These are phyloP conservation scores for Phallusia fumigata DNA, from an alignment of 23 tunicate genomes.

Conservation along the genomic window DNA sequence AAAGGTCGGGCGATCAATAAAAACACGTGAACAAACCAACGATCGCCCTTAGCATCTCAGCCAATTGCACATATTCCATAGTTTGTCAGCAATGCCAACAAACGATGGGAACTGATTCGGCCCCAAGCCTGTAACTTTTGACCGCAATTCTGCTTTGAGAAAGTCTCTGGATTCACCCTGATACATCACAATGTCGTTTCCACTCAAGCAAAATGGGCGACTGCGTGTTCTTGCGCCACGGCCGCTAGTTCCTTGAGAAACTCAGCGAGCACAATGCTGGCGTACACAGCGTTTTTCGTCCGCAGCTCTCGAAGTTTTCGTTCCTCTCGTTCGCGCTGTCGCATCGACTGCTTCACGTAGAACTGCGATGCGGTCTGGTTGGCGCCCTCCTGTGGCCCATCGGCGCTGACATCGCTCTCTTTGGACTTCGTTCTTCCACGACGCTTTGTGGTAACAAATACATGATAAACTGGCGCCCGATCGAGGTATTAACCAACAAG, in stretches of 20 bases:
- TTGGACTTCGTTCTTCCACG: slow-evolving; percentile 18
- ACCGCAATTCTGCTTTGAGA: no score
- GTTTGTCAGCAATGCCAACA: no score
- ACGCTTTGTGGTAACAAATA: neutral
- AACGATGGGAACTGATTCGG: no score
- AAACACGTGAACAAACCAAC: no score
- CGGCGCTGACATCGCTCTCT: slow-evolving; percentile 9
- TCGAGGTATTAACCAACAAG: no score
- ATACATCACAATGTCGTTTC: no score
- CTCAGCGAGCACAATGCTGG: slow-evolving; percentile 80
- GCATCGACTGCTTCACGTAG: slow-evolving; percentile 48
- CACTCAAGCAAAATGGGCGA: slow-evolving; percentile 8
- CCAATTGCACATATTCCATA: no score
- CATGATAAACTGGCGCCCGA: no score
- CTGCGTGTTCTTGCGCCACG: slow-evolving; percentile 96
- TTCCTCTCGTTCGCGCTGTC: slow-evolving; percentile 30
- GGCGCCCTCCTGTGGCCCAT: neutral
- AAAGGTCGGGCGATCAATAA: no score
- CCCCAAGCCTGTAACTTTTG: no score
- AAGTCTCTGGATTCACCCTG: no score
- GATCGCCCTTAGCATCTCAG: no score
- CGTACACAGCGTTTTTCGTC: slow-evolving; percentile 95
- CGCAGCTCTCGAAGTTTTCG: slow-evolving; percentile 55
- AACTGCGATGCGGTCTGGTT: slow-evolving; percentile 40
- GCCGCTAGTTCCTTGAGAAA: slow-evolving; percentile 98